Evolutionary conservation across 2,797 vertebrate genomes (phyloP).

Genomic region (Esox masquinongy): DNA sequence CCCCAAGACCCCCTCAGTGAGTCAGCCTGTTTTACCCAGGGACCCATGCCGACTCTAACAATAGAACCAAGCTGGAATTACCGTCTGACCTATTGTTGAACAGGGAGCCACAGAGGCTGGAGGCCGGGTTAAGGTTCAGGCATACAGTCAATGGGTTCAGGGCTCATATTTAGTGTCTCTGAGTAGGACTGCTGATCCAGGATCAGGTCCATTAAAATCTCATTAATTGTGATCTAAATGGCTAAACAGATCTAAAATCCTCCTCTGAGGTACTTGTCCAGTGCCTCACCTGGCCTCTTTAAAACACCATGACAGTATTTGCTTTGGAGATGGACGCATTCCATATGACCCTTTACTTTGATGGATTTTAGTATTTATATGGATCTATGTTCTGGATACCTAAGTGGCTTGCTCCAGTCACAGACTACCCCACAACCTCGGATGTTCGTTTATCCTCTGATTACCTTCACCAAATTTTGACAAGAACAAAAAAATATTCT

Average conservation of each 20-base stretch:
- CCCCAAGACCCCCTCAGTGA: conserved; percentile 54
- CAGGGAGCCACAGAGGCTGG: conserved; percentile 68
- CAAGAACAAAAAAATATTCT: no score
- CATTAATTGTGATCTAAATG: background rate
- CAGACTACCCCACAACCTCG: no score
- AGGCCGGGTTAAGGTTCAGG: conserved; percentile 32
- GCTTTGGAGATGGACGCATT: no score
- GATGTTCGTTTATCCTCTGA: no score
- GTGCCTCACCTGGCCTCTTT: background rate
- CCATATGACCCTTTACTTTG: no score
- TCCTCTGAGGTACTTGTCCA: background rate
- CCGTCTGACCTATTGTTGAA: conserved; percentile 77
- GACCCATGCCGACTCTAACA: conserved; percentile 73
- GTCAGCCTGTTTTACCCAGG: conserved; percentile 70
- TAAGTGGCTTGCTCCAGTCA: no score
- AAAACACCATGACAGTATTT: background rate
- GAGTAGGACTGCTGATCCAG: background rate
- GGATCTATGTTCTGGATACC: no score
- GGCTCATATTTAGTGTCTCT: background rate
- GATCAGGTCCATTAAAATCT: background rate
- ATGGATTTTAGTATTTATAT: no score
- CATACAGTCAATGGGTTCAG: background rate
- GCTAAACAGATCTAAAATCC: background rate
- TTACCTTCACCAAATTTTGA: no score
- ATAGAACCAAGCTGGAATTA: conserved; percentile 68